Evolutionary conservation across 2,888 invertebrate species (phyloP).

Genomic region (Anagyrus pseudococci): DNA sequence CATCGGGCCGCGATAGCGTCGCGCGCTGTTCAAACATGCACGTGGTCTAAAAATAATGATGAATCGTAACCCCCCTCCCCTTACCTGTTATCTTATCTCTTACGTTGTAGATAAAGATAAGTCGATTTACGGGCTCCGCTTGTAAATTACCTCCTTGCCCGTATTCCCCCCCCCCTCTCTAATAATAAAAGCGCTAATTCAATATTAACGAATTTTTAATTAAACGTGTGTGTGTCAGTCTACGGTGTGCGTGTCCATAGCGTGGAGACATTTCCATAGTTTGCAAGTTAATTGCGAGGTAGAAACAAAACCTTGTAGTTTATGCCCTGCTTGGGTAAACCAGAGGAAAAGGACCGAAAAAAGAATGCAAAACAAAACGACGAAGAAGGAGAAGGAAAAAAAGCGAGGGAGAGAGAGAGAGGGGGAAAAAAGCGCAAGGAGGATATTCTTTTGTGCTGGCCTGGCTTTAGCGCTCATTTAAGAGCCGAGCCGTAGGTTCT

Average conservation of each 20-base stretch:
- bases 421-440: not conserved
- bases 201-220: constrained; percentile 21
- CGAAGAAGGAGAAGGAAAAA: too few species aligned
- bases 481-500: too few species aligned
- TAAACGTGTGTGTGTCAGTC: too few species aligned
- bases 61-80: constrained; percentile 19
- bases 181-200: constrained; percentile 5
- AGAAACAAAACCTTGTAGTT: too few species aligned
- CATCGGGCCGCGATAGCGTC: not conserved
- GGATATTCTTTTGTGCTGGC: constrained; percentile 21
- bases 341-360: too few species aligned
- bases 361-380: too few species aligned
- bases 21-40: not conserved
- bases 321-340: too few species aligned
- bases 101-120: constrained; percentile 16
- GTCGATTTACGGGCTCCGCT: constrained; percentile 14
- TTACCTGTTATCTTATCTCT: constrained; percentile 25
- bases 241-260: too few species aligned
- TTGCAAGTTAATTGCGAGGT: constrained; percentile 11
- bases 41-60: constrained; percentile 29
- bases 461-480: not conserved
- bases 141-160: constrained; percentile 27
- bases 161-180: not conserved
- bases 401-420: too few species aligned
- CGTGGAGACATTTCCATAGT: too few species aligned